phyloP scores from a whole-genome alignment of 2,113 vertebrate genomes.

The Toxostoma redivivum region DNA sequence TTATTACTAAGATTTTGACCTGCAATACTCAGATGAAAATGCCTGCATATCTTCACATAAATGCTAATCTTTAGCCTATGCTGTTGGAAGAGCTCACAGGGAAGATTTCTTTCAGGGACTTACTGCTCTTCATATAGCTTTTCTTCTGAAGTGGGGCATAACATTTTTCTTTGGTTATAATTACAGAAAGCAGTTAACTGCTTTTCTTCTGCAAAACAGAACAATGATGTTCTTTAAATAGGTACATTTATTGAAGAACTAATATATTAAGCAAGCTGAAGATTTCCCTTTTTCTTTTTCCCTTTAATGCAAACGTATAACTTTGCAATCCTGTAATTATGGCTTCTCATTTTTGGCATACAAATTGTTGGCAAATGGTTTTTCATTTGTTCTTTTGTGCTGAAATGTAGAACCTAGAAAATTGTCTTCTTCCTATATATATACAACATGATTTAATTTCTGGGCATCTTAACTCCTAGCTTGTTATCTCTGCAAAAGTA shows the following conservation, averaged over 20 bases:
- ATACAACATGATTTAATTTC: not conserved
- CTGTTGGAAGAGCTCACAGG: constrained; percentile 27
- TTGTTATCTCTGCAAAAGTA: not conserved
- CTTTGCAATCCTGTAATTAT: constrained; percentile 40
- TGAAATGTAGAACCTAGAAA: not conserved
- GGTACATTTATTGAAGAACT: constrained; percentile 2
- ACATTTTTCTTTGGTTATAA: constrained; percentile 30
- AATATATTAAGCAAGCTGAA: constrained; percentile 10
- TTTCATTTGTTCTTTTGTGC: not conserved
- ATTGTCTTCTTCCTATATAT: not conserved
- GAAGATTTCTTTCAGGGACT: not conserved
- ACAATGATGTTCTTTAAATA: constrained; percentile 48
- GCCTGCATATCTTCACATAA: constrained; percentile 11
- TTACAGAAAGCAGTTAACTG: constrained; percentile 33
- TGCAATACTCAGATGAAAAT: constrained; percentile 40
- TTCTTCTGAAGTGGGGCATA: constrained; percentile 28
- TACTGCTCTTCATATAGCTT: not conserved
- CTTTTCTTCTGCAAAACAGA: constrained; percentile 34
- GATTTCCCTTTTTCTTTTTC: not conserved
- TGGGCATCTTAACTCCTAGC: not conserved
- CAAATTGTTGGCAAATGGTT: not conserved
- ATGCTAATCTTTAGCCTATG: constrained; percentile 41
- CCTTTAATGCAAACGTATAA: not conserved
- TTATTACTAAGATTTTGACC: constrained; percentile 58
- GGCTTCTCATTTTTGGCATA: constrained; percentile 1